A percentile compares a stretch with the other conserved stretches of the same genome.
phyloP scores from a whole-genome alignment of 2,888 invertebrate species.

The Leptinotarsa haldemani region DNA sequence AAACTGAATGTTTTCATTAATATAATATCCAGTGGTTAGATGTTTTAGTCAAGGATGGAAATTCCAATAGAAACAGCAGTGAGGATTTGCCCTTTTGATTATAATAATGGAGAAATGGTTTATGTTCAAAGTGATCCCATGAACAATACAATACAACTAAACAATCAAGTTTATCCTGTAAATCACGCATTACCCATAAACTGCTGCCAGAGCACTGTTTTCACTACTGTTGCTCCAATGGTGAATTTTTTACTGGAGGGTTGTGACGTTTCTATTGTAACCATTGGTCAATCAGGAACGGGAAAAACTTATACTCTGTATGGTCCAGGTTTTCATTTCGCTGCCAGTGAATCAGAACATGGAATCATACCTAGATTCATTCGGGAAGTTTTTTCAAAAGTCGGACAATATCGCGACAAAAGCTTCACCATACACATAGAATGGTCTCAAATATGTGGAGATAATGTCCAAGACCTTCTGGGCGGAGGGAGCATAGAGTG shows the following conservation, averaged over 20 bases:
- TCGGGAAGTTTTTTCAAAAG: constrained; percentile 76
- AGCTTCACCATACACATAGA: constrained; percentile 76
- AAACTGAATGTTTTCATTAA: too few species aligned
- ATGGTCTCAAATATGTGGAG: constrained; percentile 80
- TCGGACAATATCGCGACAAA: constrained; percentile 74
- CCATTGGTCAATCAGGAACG: constrained; percentile 73
- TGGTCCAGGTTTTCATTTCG: constrained; percentile 75
- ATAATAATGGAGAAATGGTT: constrained; percentile 67
- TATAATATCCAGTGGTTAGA: background rate
- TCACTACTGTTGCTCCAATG: constrained; percentile 74
- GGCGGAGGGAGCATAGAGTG: constrained; percentile 72
- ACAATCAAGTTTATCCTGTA: constrained; percentile 71
- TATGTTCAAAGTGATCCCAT: constrained; percentile 73
- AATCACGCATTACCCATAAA: constrained; percentile 71
- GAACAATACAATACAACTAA: constrained; percentile 71
- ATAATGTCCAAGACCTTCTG: constrained; percentile 71
- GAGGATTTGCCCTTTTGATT: constrained; percentile 72
- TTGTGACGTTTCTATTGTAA: constrained; percentile 80
- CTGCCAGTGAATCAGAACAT: constrained; percentile 76
- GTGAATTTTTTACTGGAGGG: constrained; percentile 78
- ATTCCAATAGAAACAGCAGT: constrained; percentile 80
- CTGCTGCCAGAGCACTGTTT: constrained; percentile 74
- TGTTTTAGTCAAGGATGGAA: constrained; percentile 69
- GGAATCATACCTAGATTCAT: constrained; percentile 79
- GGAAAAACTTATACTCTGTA: constrained; percentile 81